These are phyloP conservation scores for Drosophila stalkeri DNA, from an alignment of 2,888 invertebrate species.

Conservation along the genomic window DNA sequence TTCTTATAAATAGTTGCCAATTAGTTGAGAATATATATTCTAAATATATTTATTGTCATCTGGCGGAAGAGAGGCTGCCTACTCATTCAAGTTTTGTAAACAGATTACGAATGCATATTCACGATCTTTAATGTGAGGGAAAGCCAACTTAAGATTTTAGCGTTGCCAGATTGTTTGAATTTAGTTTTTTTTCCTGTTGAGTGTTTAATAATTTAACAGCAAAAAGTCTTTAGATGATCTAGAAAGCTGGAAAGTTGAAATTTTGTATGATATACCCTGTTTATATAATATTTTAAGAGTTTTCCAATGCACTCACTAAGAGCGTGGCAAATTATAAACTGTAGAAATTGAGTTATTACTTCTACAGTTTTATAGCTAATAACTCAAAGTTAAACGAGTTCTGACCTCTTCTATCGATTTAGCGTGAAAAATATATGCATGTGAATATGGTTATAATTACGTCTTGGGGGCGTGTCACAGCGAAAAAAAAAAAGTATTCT, in stretches of 20 bases:
- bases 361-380: not conserved
- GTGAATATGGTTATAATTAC: not conserved
- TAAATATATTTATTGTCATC: conserved; percentile 12
- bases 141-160: not conserved
- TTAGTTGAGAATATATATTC: conserved; percentile 21
- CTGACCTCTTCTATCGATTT: not conserved
- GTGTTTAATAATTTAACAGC: too few relatives aligned
- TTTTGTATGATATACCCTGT: not conserved
- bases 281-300: too few relatives aligned
- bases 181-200: not conserved
- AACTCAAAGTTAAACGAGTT: not conserved
- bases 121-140: too few relatives aligned
- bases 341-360: too few relatives aligned
- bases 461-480: not conserved
- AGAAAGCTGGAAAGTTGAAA: too few relatives aligned
- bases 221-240: too few relatives aligned
- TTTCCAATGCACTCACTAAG: not conserved
- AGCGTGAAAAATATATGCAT: not conserved
- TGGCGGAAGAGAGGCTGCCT: not conserved
- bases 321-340: too few relatives aligned
- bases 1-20: conserved; percentile 47
- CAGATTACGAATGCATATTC: not conserved
- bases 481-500: not conserved
- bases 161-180: not conserved
- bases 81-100: conserved; percentile 15